Base-by-base conservation (phyloP, 1,140 invertebrate species). In the Nixonia krombeini region DNA sequence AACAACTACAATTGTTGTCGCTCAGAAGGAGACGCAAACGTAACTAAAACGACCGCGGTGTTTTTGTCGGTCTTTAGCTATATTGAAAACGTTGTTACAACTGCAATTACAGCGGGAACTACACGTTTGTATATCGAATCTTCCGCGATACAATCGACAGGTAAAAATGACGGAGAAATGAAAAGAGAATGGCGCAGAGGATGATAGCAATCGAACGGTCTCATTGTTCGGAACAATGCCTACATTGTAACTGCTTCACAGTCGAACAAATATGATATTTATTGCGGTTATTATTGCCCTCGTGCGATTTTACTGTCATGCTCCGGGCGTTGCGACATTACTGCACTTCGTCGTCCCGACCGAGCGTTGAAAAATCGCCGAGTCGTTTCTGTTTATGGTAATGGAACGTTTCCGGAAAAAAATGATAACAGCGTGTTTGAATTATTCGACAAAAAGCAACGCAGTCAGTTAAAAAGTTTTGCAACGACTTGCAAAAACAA, bases 141-240 rank as follows among this genome's bases (percentile, higher is more conserved):
- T 33, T 10, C 29, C 4, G 4, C 13, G 29, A 33, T 33, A 12
- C 2, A 2, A 33, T 10, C 29, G 29, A 33, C 13, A 9, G 29
- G 13, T 33, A 61, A 56, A 51, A 25, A 35, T 15, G 25, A 0
- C 25, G 35, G 26, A 31, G 49, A 37, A 56, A 49, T 56, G 56
- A 52, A 37, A 59, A 4, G 18, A 53, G 44, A 37, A 16, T 42
- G 25, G 23, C 29, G 38, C 7, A 38, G n/a, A 46, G 18, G 25
- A 55, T 31, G 55, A 67, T 55, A 59, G 47, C 56, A 51, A 67
- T 67, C 64, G 56, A 61, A 56, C 46, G 56, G 31, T 10, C 38
- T 61, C 56, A 67, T 67, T 67, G 50, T 61, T 59, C 40, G 6
- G 56, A 67, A 67, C 63, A 67, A 67, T 67, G 63, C 52, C 37